Evolutionary conservation across 2,113 vertebrate species (phyloP).

Genomic region (Garra rufa): DNA sequence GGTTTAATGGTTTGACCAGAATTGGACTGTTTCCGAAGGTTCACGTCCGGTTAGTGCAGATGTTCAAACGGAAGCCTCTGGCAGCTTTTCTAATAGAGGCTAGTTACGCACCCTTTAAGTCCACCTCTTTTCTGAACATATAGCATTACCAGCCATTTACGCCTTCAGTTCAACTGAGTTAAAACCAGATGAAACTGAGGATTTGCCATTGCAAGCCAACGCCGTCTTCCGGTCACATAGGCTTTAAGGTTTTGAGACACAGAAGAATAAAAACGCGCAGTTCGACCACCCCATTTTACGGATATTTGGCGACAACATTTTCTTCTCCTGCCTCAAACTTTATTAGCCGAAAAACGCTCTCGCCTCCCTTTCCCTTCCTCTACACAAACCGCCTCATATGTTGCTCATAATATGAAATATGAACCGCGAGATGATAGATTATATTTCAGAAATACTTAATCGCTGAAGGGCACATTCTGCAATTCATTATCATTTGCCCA

Average conservation of each 20-base stretch:
- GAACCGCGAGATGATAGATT: constrained; percentile 85
- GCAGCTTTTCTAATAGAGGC: constrained; percentile 58
- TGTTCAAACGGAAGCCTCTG: constrained; percentile 54
- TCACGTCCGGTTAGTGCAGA: constrained; percentile 47
- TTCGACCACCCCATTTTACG: neutral
- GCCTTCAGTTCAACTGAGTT: constrained; percentile 50
- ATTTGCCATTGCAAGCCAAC: neutral
- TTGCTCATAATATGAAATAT: constrained; percentile 60
- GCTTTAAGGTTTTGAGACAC: neutral
- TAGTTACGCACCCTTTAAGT: constrained; percentile 50
- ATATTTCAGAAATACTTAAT: constrained; percentile 79
- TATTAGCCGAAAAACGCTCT: neutral
- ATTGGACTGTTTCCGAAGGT: constrained; percentile 12
- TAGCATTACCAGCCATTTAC: constrained; percentile 57
- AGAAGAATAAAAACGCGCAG: neutral
- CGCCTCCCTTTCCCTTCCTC: neutral
- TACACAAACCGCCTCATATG: constrained; percentile 3
- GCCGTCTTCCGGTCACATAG: neutral
- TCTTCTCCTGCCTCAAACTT: neutral
- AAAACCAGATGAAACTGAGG: constrained; percentile 50
- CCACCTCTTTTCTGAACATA: constrained; percentile 57
- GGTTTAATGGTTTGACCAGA: neutral
- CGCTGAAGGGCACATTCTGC: constrained; percentile 85
- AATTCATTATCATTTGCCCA: constrained; percentile 90
- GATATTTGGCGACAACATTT: neutral